Evolutionary conservation across 1,140 invertebrate genomes (phyloP).

Genomic region (Hermetia illucens): DNA sequence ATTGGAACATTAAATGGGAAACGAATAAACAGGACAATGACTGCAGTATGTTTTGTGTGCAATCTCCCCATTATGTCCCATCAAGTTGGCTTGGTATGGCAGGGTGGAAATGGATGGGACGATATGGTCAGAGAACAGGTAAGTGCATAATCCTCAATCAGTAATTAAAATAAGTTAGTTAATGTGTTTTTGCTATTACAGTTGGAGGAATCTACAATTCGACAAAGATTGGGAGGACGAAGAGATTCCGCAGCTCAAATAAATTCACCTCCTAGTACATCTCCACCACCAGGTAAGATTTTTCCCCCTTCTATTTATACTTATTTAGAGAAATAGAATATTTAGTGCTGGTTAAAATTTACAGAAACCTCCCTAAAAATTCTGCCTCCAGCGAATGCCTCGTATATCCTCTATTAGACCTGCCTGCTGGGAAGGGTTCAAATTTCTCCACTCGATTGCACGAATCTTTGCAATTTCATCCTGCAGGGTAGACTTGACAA

Average conservation of each 20-base stretch:
- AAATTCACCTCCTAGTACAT: constrained; percentile 60
- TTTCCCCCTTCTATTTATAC: no score
- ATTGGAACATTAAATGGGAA: no score
- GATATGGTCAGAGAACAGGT: constrained; percentile 67
- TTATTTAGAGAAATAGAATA: background rate
- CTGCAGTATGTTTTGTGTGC: constrained; percentile 88
- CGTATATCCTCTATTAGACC: no score
- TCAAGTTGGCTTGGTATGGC: constrained; percentile 84
- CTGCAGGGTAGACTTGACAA: no score
- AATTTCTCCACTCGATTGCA: no score
- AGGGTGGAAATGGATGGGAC: constrained; percentile 85
- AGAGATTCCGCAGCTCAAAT: constrained; percentile 81
- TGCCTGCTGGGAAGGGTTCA: no score
- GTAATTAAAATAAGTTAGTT: background rate
- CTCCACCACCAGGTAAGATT: constrained; percentile 25
- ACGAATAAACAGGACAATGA: constrained; percentile 85
- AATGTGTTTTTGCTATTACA: constrained; percentile 4
- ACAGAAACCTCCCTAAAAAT: background rate
- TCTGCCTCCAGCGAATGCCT: no score
- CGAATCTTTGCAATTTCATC: no score
- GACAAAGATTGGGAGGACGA: constrained; percentile 62
- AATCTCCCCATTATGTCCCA: constrained; percentile 85
- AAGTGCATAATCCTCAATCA: background rate
- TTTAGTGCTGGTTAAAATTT: background rate
- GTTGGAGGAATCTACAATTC: constrained; percentile 67